Evolutionary conservation across 30 jellyfish, hydroid and myxozoan genomes (phyloP), one percentile per base, ranked within the genome.

Genomic region (Hydractinia symbiolongicarpus): DNA sequence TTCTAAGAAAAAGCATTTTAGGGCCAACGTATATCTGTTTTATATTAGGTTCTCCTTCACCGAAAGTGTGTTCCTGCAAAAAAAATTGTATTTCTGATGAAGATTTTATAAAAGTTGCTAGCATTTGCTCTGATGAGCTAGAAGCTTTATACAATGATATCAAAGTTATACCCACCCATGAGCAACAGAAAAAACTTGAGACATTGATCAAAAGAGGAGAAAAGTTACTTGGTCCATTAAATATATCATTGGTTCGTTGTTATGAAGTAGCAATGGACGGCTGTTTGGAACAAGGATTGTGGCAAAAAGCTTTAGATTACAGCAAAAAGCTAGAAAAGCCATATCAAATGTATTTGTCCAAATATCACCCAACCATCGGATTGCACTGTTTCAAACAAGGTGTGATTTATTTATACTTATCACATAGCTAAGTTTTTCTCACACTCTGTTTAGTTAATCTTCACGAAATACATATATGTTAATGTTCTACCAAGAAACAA

Each of bases 361-460:
- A 72, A 67, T 71, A 44, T 19, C 96, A 86, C 68, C 97, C 96
- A 21, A 16, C 77, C 21, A 73, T 87, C 66, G 97, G 96, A 6
- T 58, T 86, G 54, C 95, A 91, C 68, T 71, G 81, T 15, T 86
- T 82, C 83, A 91, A 91, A 64, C 88, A 78, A 66, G 97, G 97
- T 91, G 61, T 9, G 72, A 58, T 58, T 11, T 58, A 11, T 30
- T 30, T 30, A 30, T 30, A 30, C 44, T 30, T 30, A 30, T 30
- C 44, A 30, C 44, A 30, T 30, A 2, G 44, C 44, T 30, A 30
- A 30, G 44, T 30, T 30, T 30, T 30, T 30, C 44, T 30, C 2
- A 2, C 44, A 30, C 44, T 30, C 2, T 30, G 44, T 0, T 30
- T 30, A 2, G 44, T 30, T 30, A 30, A 30, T 30, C 44, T 30